phyloP scores from a whole-genome alignment of 2,797 vertebrate genomes.

The Austrolebias charrua region DNA sequence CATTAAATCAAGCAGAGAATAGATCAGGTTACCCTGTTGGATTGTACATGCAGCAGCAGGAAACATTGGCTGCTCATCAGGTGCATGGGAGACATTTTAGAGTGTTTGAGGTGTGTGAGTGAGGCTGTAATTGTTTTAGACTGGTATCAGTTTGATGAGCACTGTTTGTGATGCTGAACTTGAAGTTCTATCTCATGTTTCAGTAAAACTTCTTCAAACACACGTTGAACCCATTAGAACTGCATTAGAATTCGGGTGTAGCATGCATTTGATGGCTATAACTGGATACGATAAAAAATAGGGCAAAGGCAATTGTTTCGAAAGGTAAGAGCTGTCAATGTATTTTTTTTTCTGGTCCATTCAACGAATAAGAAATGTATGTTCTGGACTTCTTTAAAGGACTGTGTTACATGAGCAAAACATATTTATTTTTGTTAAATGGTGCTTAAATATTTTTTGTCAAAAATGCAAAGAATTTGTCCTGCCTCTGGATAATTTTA shows the following conservation, averaged over 20 bases:
- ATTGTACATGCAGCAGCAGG: constrained; percentile 36
- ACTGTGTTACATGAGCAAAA: not conserved
- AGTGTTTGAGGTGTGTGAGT: too few relatives aligned
- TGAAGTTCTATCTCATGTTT: constrained; percentile 16
- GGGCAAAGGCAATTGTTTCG: not conserved
- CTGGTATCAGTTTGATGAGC: not conserved
- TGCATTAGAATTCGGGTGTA: too few relatives aligned
- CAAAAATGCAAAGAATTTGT: not conserved
- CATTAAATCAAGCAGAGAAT: constrained; percentile 34
- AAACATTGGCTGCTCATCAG: constrained; percentile 17
- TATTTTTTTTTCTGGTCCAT: not conserved
- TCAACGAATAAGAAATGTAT: not conserved
- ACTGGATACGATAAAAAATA: not conserved
- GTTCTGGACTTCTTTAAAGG: not conserved
- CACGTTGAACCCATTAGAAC: not conserved
- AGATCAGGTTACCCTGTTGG: constrained; percentile 52
- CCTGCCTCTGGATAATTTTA: not conserved
- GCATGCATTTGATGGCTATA: not conserved
- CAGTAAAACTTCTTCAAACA: constrained; percentile 60
- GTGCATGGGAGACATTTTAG: constrained; percentile 2
- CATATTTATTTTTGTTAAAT: not conserved
- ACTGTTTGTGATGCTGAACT: constrained; percentile 10
- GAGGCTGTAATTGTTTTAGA: constrained; percentile 15
- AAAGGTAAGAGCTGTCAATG: not conserved
- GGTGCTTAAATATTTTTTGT: not conserved